Evolutionary conservation across 2,113 vertebrate genomes (phyloP), one percentile per base, ranked within the genome.

Genomic region (Cromileptes altivelis): DNA sequence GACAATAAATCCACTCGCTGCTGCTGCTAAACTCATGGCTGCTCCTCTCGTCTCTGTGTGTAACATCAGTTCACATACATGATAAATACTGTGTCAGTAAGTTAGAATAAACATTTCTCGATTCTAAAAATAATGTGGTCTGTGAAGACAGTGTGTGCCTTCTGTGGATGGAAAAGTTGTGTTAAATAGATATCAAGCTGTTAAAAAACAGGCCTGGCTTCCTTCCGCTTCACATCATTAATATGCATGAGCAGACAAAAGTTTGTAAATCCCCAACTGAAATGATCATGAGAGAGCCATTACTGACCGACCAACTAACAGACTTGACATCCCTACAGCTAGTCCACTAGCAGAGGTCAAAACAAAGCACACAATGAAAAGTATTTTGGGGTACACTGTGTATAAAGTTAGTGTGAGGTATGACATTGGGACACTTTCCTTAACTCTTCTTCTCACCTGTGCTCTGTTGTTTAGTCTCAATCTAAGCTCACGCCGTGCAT

Each of bases 211-310:
- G 33, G 0, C 14, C 37, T 19, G 5, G 6, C 15, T 27, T 58
- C 70, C 70, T 72, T 72, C 70, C 55, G 21, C 37, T 72, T 72
- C 4, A 14, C 4, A 2, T 47, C 3, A 47, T 71, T 71, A 71
- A 45, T 27, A 57, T 71, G 37, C 53, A 57, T 71, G 14, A 58
- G 5, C 2, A 72, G 37, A 58, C 8, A 0, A 18, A 42, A 25
- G 14, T 0, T 37, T 57, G 37, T 42, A 25, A 70, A 25, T 56
- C 52, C 33, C n/a, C 69, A 25, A 21, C 17, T 56, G 33, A 56
- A 70, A 70, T 56, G 52, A 49, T 37, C 6, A 6, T 37, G 33
- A 37, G 33, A 37, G 33, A 37, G 33, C 33, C 33, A 37, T 37
- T 37, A 37, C 33, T 37, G 33, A 5, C 33, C 33, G 33, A 37